Conservation (phyloP, 1,140 invertebrate species). For the Drosophila aff. region DNA sequence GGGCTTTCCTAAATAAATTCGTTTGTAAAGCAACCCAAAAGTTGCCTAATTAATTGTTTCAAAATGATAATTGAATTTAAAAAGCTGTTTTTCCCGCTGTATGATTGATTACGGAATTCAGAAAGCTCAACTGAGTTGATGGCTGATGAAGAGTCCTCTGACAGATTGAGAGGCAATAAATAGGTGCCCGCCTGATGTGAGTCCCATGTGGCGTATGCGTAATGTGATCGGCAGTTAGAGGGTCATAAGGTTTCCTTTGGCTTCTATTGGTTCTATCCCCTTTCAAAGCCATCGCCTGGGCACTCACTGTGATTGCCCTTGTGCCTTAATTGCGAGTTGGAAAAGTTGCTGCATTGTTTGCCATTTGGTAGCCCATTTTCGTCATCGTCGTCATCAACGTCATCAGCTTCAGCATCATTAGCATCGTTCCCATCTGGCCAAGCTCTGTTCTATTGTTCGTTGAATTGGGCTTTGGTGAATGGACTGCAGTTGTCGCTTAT, state of each 20-base stretch:
- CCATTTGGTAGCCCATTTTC: constrained; percentile 38
- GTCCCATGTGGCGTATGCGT: constrained; percentile 31
- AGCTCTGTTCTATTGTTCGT: constrained; percentile 45
- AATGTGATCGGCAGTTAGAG: constrained; percentile 19
- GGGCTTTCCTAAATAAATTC: no score
- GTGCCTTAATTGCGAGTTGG: constrained; percentile 27
- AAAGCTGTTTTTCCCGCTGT: background rate
- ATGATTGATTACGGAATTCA: background rate
- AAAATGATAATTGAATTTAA: background rate
- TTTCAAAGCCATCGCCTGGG: background rate
- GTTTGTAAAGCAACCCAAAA: no score
- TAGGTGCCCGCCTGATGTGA: constrained; percentile 27
- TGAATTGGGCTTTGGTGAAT: constrained; percentile 49
- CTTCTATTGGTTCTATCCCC: background rate
- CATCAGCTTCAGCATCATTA: constrained; percentile 14
- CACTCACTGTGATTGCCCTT: constrained; percentile 13
- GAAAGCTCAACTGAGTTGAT: constrained; percentile 34
- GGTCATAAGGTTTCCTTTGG: background rate
- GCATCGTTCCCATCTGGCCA: constrained; percentile 28
- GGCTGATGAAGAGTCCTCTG: constrained; percentile 57
- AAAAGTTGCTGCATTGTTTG: constrained; percentile 46
- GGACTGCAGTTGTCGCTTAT: constrained; percentile 54
- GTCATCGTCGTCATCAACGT: constrained; percentile 17
- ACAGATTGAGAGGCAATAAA: constrained; percentile 43
- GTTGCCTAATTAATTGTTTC: background rate